Percentiles rank a stretch among this genome's conserved stretches.
These are phyloP conservation scores for Micropoecilia bifurca DNA, from an alignment of 2,797 vertebrate species.

Conservation along the genomic window DNA sequence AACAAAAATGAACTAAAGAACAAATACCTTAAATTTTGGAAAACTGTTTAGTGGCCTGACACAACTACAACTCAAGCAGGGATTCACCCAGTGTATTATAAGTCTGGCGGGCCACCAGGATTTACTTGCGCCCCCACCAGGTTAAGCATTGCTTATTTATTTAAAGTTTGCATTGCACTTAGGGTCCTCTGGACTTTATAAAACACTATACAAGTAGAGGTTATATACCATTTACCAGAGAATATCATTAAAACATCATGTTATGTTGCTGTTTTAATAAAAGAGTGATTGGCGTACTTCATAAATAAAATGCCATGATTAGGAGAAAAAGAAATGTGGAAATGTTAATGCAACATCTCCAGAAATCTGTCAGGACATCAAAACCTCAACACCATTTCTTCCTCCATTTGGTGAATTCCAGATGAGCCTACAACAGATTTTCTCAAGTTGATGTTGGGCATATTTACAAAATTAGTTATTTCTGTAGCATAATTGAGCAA, in stretches of 20 bases:
- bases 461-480: conserved; percentile 41
- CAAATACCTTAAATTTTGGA: not conserved
- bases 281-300: not conserved
- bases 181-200: too few species aligned
- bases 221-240: not conserved
- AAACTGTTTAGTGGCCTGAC: not conserved
- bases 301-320: not conserved
- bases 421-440: conserved; percentile 60
- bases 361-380: not conserved
- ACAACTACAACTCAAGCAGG: not conserved
- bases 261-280: not conserved
- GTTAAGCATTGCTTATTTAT: too few species aligned
- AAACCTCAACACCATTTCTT: conserved; percentile 1
- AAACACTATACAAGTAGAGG: too few species aligned
- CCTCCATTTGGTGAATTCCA: conserved; percentile 27
- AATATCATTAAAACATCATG: not conserved
- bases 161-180: too few species aligned
- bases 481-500: conserved; percentile 8
- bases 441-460: conserved; percentile 49
- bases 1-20: not conserved
- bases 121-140: too few species aligned
- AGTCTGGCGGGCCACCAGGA: too few species aligned
- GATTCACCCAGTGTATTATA: too few species aligned
- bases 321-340: not conserved
- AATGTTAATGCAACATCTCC: not conserved